Base-by-base conservation (phyloP, 2,888 invertebrate genomes). In the Eupithecia pulchellata region DNA sequence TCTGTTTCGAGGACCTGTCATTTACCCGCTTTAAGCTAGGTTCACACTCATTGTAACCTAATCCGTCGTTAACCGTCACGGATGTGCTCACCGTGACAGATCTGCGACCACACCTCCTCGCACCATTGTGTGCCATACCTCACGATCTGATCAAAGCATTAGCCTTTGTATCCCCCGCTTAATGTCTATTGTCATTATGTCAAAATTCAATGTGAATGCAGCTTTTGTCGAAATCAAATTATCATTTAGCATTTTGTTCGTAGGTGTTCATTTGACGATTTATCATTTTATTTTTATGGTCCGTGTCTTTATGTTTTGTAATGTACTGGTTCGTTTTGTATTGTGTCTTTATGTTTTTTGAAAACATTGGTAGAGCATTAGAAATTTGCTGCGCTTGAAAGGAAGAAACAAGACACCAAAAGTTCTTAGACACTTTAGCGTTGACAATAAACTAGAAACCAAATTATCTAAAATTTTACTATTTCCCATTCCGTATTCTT, bases 151-250 rank as follows among this genome's bases (percentile, higher is more conserved):
- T 84, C 79, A 81, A 84, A 80, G 83, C 85, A 86, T 89, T 86
- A 85, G 80, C 80, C 81, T 84, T 83, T 79, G 78, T 77, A 72
- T 77, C 74, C 80, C 82, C 78, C 78, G 82, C 80, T 83, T 89
- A 89, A 89, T 87, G 88, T 84, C 78, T 81, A 82, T 79, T 75
- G 85, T 83, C 86, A 84, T 89, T 84, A 83, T 78, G 75, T 68
- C 77, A 77, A 73, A 75, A 75, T 75, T 76, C 73, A 71, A 76
- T 70, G 71, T 66, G 71, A 76, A 78, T 71, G 74, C 74, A 69
- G 73, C 72, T 73, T 71, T 74, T 73, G 74, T 60, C 71, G 72
- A 73, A 76, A 78, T 77, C 75, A 75, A 75, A 78, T 76, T 71
- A 75, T 61, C 76, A 72, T 78, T 75, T 72, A 68, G 73, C 72